Conservation (phyloP, 2,797 vertebrate genomes). For the Sparidentex hasta region DNA sequence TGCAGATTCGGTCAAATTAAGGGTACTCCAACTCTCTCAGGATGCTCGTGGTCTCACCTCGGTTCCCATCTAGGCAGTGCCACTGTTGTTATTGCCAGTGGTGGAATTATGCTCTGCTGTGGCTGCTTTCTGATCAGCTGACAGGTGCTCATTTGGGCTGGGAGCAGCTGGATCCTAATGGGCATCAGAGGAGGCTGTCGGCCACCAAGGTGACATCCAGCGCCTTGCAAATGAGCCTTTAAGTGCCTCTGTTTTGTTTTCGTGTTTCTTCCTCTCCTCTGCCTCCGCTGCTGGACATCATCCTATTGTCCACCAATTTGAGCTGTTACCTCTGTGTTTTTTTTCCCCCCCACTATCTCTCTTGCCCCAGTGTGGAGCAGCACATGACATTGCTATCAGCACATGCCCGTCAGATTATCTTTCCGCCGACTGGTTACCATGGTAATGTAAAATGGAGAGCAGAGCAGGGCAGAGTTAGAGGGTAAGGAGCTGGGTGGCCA, state of each 20-base stretch:
- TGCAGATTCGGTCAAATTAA: slow-evolving; percentile 46
- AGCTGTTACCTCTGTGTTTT: slow-evolving; percentile 8
- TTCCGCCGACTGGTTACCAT: slow-evolving; percentile 72
- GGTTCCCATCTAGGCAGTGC: slow-evolving; percentile 24
- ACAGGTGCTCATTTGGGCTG: slow-evolving; percentile 72
- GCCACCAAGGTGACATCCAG: slow-evolving; percentile 73
- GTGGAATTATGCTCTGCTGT: slow-evolving; percentile 39
- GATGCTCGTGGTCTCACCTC: slow-evolving; percentile 7
- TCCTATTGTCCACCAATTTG: slow-evolving; percentile 26
- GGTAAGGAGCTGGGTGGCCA: slow-evolving; percentile 60
- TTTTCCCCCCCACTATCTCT: slow-evolving; percentile 6
- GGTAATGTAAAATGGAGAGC: slow-evolving; percentile 72
- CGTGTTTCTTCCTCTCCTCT: background rate
- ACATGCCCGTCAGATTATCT: slow-evolving; percentile 65
- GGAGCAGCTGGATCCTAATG: slow-evolving; percentile 72
- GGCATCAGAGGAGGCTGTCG: slow-evolving; percentile 51
- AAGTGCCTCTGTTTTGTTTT: slow-evolving; percentile 49
- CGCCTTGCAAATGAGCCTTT: slow-evolving; percentile 71
- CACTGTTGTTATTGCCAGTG: slow-evolving; percentile 46
- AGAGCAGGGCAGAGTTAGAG: slow-evolving; percentile 45
- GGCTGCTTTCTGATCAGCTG: slow-evolving; percentile 60
- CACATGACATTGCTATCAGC: slow-evolving; percentile 56
- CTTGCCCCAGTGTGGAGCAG: slow-evolving; percentile 35
- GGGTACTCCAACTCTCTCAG: slow-evolving; percentile 13
- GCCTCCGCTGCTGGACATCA: slow-evolving; percentile 49